phyloP scores from a whole-genome alignment of 2,888 invertebrate genomes.

The Xylocampa areola region DNA sequence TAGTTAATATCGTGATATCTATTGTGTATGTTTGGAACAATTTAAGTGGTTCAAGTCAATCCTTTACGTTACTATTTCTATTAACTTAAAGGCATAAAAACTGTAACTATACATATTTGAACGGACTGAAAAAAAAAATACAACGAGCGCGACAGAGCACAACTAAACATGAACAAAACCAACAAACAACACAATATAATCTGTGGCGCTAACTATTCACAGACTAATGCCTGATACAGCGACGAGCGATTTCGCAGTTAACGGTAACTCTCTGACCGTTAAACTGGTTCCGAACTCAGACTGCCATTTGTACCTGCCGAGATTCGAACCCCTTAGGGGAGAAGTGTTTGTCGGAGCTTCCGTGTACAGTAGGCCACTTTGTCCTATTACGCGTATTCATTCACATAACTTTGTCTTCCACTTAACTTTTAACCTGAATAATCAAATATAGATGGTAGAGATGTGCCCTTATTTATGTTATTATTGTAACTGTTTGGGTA shows the following conservation, averaged over 20 bases:
- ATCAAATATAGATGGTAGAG: slow-evolving; percentile 25
- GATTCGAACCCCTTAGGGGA: slow-evolving; percentile 61
- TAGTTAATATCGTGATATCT: no score
- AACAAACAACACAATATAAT: slow-evolving; percentile 30
- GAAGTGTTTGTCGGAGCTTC: slow-evolving; percentile 65
- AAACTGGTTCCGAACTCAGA: slow-evolving; percentile 76
- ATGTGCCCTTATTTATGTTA: slow-evolving; percentile 52
- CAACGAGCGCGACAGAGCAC: slow-evolving; percentile 18
- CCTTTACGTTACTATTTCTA: no score
- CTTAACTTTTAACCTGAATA: slow-evolving; percentile 55
- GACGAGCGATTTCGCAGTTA: slow-evolving; percentile 77
- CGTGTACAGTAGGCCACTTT: slow-evolving; percentile 55
- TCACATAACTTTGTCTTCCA: slow-evolving; percentile 3
- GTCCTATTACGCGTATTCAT: slow-evolving; percentile 29
- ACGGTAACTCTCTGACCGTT: slow-evolving; percentile 79
- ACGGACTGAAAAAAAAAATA: slow-evolving; percentile 20
- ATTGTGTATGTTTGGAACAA: no score
- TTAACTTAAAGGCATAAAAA: no score
- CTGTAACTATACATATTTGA: no score
- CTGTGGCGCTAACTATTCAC: slow-evolving; percentile 46
- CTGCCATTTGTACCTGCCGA: slow-evolving; percentile 69
- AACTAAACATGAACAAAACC: slow-evolving; percentile 10
- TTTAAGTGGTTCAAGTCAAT: no score
- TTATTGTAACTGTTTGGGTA: slow-evolving; percentile 47
- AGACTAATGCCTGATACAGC: slow-evolving; percentile 59